Evolutionary conservation across 2,113 vertebrate species (phyloP).

Genomic region (Stigmatopora argus): DNA sequence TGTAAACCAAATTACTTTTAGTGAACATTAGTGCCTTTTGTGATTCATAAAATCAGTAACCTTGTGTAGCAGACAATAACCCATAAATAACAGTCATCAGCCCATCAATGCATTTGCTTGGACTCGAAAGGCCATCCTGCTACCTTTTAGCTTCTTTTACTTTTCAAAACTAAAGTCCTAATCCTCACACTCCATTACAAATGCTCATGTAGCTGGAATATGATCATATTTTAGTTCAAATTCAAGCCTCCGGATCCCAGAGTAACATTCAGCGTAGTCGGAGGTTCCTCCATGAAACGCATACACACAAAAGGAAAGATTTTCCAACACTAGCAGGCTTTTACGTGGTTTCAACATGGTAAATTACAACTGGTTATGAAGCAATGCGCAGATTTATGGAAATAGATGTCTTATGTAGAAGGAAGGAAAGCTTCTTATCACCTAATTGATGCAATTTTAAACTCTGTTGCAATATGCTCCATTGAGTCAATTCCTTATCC

Average conservation of each 20-base stretch:
- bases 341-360: constrained; percentile 34
- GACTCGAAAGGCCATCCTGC: constrained; percentile 8
- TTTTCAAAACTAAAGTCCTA: background rate
- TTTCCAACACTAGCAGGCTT: constrained; percentile 45
- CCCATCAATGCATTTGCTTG: constrained; percentile 15
- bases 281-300: constrained; percentile 31
- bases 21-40: constrained; percentile 13
- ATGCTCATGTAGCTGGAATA: constrained; percentile 16
- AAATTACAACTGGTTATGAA: constrained; percentile 37
- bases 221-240: constrained; percentile 37
- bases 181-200: constrained; percentile 4
- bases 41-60: constrained; percentile 6
- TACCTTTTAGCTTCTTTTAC: constrained; percentile 4
- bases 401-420: constrained; percentile 45
- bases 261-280: constrained; percentile 19
- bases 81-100: constrained; percentile 9
- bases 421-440: constrained; percentile 33
- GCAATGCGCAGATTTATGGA: constrained; percentile 44
- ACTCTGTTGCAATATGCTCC: constrained; percentile 44
- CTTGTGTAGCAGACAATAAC: background rate
- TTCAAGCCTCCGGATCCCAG: constrained; percentile 22
- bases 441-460: constrained; percentile 59
- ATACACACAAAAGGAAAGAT: constrained; percentile 33
- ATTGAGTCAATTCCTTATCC: constrained; percentile 35
- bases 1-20: constrained; percentile 17